Evolutionary conservation across 53 echinoderm and acorn worm genomes (phyloP).

Genomic region (Crossaster papposus): DNA sequence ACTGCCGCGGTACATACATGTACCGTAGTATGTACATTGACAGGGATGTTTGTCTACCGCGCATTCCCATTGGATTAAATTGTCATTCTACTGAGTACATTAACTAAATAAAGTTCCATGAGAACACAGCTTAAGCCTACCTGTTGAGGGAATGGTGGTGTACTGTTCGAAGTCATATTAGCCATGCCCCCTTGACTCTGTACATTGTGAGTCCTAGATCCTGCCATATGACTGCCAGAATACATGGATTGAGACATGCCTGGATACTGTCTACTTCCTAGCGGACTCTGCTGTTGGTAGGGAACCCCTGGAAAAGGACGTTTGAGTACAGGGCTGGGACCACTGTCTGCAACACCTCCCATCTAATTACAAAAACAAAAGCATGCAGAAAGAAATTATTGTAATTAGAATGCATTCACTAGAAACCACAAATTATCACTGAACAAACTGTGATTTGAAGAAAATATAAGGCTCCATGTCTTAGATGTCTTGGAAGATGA

Average conservation of each 20-base stretch:
- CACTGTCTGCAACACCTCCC: constrained; percentile 62
- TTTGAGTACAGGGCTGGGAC: constrained; percentile 66
- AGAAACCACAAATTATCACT: not conserved
- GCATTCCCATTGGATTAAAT: too few relatives aligned
- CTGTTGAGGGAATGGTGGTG: constrained; percentile 67
- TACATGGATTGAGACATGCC: constrained; percentile 81
- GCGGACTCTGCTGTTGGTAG: constrained; percentile 72
- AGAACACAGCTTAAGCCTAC: constrained; percentile 57
- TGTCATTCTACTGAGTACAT: too few relatives aligned
- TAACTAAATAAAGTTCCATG: too few relatives aligned
- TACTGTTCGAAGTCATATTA: constrained; percentile 29
- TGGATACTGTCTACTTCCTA: constrained; percentile 76
- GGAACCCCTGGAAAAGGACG: constrained; percentile 77
- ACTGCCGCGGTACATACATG: too few relatives aligned
- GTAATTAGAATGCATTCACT: not conserved
- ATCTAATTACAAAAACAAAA: constrained; percentile 30
- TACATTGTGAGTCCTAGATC: constrained; percentile 65
- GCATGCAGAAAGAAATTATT: not conserved
- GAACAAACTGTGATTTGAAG: too few relatives aligned
- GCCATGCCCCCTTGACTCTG: constrained; percentile 64
- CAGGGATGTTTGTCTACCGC: too few relatives aligned
- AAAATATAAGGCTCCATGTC: too few relatives aligned
- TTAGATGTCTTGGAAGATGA: too few relatives aligned
- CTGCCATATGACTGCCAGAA: constrained; percentile 66
- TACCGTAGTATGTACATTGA: too few relatives aligned